Conservation (phyloP, 1,140 invertebrate species). For the Brachionus asplanchnoidis region DNA sequence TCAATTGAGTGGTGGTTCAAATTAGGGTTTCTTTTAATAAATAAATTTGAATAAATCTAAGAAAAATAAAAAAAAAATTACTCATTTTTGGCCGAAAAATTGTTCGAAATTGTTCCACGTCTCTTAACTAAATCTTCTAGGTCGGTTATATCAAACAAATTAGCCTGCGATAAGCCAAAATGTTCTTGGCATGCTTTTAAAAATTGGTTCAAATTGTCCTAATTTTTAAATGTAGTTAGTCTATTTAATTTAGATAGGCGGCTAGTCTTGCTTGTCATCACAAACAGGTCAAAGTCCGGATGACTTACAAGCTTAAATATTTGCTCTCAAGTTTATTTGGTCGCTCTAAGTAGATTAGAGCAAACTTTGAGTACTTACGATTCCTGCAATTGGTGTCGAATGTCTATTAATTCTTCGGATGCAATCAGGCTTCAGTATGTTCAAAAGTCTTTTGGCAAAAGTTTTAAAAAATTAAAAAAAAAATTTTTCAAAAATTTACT, state of each 20-base stretch:
- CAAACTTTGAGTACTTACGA: conserved; percentile 48
- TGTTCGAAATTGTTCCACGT: conserved; percentile 17
- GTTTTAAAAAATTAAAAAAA: neutral
- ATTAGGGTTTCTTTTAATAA: neutral
- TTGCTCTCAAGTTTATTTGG: neutral
- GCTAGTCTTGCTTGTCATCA: neutral
- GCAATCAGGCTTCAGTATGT: conserved; percentile 49
- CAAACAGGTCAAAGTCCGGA: neutral
- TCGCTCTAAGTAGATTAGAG: neutral
- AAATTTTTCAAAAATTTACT: conserved; percentile 46
- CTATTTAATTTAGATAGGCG: neutral
- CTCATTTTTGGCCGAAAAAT: neutral
- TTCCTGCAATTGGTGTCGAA: conserved; percentile 51
- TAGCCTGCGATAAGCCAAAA: conserved; percentile 50
- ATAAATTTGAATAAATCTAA: neutral
- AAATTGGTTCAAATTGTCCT: conserved; percentile 55
- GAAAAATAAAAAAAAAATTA: neutral
- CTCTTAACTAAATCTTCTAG: conserved; percentile 49
- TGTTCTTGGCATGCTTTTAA: conserved; percentile 49
- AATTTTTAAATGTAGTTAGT: conserved; percentile 23
- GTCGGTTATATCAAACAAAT: conserved; percentile 53
- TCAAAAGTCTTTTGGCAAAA: conserved; percentile 48
- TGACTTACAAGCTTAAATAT: conserved; percentile 5
- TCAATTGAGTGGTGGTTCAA: conserved; percentile 2
- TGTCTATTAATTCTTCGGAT: conserved; percentile 54